Base-by-base conservation (phyloP, 1,140 invertebrate genomes). In the Globodera ellingtonae region DNA sequence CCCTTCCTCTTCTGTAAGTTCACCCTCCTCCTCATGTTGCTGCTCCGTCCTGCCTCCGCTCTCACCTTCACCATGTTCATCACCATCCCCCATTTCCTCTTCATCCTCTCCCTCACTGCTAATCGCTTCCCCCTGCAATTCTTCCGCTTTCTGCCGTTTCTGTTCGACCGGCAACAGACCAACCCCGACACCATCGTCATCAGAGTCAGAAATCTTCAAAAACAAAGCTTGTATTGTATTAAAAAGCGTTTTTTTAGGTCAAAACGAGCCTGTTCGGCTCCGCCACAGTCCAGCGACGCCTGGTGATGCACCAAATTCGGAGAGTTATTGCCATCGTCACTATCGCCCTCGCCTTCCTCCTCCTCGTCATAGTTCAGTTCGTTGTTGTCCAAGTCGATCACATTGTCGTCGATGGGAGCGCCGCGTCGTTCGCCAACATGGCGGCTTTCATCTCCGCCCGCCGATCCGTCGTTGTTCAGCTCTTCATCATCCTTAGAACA, bases 321-420 rank as follows among this genome's bases (percentile, higher is more conserved):
- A 13, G 75, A 35, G 48, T 70, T 44, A 6, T 48, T 47, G 48
- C 13, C 62, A 70, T 48, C 5, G 18, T 9, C 35, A 9, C 44
- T 46, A 21, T 44, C 48, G 3, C 46, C 10, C 4, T 77, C 56
- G 2, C 5, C 46, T 3, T 69, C 75, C 24, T 70, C 65, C 21
- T 77, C 75, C 24, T 76, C 75, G 21, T 76, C 75, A 8, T 76
- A 76, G 75, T 77, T 77, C 46, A 77, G 48, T 35, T 77, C 75
- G 24, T 77, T 77, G 35, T 77, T 77, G 35, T 77, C 62, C 62
- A 77, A 50, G 35, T 77, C 69, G 24, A 77, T 69, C 75, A 77
- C 65, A 8, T 77, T 69, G 18, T 66, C 75, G 18, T 62, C 56
- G 56, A 62, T 62, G 15, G 13, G 1, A 62, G 35, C 35, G 35